phyloP scores from a whole-genome alignment of 2,113 vertebrate species.

The Himantopus leucocephalus region DNA sequence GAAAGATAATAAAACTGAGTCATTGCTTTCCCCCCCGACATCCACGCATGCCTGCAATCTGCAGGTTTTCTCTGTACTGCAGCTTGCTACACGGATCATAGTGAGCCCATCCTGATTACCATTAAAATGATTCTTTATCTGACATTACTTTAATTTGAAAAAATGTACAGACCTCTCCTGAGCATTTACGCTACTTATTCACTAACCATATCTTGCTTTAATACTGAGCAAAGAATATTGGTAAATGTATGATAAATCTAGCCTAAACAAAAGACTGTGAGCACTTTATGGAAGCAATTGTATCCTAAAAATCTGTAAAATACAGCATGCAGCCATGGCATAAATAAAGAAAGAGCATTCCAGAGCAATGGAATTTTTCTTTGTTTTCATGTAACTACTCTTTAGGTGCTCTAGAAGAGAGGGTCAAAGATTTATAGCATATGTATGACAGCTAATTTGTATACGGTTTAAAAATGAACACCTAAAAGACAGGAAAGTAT shows the following conservation, averaged over 20 bases:
- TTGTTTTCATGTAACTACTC: neutral
- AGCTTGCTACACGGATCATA: neutral
- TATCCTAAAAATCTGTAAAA: neutral
- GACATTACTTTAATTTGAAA: neutral
- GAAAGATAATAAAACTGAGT: slow-evolving; percentile 17
- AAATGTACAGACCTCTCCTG: neutral
- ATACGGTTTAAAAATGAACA: neutral
- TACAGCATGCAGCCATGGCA: neutral
- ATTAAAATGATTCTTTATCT: neutral
- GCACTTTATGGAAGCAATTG: neutral
- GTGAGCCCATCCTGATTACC: neutral
- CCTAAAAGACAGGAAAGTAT: neutral
- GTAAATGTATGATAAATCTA: neutral
- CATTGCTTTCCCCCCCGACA: neutral
- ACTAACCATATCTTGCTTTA: neutral
- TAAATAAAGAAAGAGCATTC: neutral
- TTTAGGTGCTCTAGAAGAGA: neutral
- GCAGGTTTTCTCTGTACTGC: neutral
- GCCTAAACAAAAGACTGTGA: neutral
- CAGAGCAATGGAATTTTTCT: neutral
- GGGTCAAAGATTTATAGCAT: neutral
- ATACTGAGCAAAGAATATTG: neutral
- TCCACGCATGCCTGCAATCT: neutral
- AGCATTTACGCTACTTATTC: neutral
- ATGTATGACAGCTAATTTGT: slow-evolving; percentile 4